Evolutionary conservation across 2,797 vertebrate species (phyloP).

Genomic region (Acomys russatus): DNA sequence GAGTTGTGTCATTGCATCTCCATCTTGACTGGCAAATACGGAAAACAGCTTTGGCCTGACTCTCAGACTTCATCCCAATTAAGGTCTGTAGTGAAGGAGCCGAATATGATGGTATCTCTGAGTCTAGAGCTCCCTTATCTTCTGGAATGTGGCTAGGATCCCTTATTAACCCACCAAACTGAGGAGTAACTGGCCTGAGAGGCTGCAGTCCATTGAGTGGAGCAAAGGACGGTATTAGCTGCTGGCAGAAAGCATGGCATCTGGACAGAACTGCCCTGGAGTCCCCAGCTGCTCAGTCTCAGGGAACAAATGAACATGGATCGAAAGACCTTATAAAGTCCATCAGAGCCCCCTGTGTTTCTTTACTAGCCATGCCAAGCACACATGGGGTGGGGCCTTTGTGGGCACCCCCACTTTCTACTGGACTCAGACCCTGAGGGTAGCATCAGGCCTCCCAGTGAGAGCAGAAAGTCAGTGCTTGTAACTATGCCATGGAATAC

Average conservation of each 20-base stretch:
- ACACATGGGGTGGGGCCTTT: not conserved
- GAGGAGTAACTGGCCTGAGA: not conserved
- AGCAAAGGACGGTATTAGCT: no score
- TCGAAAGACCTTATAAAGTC: not conserved
- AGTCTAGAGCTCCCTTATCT: not conserved
- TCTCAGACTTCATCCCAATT: rapidly evolving
- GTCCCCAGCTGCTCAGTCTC: not conserved
- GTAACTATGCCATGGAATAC: not conserved
- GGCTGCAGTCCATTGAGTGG: not conserved
- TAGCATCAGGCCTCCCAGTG: not conserved
- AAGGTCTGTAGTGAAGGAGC: not conserved
- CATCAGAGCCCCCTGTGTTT: not conserved
- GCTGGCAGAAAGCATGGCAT: not conserved
- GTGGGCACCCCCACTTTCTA: not conserved
- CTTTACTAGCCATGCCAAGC: not conserved
- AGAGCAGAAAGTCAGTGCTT: not conserved
- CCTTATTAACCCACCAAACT: not conserved
- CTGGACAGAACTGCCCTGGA: not conserved
- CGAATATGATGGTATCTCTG: not conserved
- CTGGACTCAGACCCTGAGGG: not conserved
- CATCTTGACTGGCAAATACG: not conserved
- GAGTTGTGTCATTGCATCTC: not conserved
- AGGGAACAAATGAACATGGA: constrained; percentile 31
- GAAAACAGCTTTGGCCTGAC: not conserved
- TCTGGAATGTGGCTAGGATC: not conserved